Evolutionary conservation across 2,888 invertebrate species (phyloP).

Genomic region (Cynaeus angustus): DNA sequence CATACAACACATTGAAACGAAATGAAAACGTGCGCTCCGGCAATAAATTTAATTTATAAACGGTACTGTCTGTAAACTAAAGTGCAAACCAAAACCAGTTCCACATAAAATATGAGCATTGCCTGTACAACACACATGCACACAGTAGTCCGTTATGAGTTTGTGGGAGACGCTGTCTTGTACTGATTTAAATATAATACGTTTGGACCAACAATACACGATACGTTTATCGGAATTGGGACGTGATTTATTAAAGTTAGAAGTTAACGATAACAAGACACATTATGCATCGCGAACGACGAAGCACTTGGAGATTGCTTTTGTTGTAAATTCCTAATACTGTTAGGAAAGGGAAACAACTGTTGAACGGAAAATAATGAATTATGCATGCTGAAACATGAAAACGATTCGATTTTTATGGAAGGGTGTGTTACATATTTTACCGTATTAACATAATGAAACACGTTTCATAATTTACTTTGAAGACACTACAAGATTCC

Average conservation of each 20-base stretch:
- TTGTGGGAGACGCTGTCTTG: constrained; percentile 33
- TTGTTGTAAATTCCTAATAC: constrained; percentile 36
- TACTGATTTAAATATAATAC: constrained; percentile 16
- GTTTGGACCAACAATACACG: too few relatives aligned
- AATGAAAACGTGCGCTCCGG: constrained; percentile 52
- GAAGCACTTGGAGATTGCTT: constrained; percentile 21
- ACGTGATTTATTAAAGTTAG: constrained; percentile 21
- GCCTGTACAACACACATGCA: constrained; percentile 31
- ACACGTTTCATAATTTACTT: constrained; percentile 38
- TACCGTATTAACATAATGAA: constrained; percentile 42
- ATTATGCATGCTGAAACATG: constrained; percentile 47
- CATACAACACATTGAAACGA: constrained; percentile 53
- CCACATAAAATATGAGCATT: constrained; percentile 52
- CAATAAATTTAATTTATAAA: constrained; percentile 30
- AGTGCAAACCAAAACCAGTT: constrained; percentile 52
- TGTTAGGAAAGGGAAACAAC: constrained; percentile 46
- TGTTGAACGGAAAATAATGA: constrained; percentile 49
- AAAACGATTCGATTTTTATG: constrained; percentile 47
- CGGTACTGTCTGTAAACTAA: constrained; percentile 51
- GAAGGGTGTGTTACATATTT: constrained; percentile 42
- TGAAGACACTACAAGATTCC: constrained; percentile 9
- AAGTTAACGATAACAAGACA: constrained; percentile 15
- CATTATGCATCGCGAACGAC: constrained; percentile 5
- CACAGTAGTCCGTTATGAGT: constrained; percentile 33
- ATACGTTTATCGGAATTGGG: background rate